Conservation (phyloP, 2,888 invertebrate species). For the Drosophila pegasa region DNA sequence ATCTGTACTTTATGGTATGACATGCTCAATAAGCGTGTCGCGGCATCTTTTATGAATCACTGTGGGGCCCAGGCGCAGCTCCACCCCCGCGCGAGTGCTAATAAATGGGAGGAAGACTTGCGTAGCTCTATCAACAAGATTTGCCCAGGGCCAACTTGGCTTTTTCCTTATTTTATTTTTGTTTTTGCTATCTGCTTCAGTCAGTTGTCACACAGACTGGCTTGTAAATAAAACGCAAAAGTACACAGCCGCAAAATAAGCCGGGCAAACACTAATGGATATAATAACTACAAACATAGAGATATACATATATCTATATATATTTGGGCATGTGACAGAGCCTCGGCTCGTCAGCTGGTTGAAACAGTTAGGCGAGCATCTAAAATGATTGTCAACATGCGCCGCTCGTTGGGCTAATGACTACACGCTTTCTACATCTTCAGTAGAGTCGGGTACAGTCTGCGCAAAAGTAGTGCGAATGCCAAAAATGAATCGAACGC, state of each 20-base stretch:
- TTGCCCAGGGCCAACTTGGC: conserved; percentile 47
- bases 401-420: conserved; percentile 65
- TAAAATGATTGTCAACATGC: conserved; percentile 53
- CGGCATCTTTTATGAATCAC: conserved; percentile 60
- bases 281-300: conserved; percentile 11
- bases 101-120: conserved; percentile 30
- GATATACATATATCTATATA: neutral
- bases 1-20: conserved; percentile 20
- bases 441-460: conserved; percentile 58
- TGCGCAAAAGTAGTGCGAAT: conserved; percentile 30
- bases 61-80: conserved; percentile 7
- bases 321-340: conserved; percentile 62
- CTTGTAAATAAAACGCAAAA: conserved; percentile 68
- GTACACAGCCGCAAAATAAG: conserved; percentile 61
- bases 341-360: conserved; percentile 53
- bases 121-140: conserved; percentile 54
- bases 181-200: conserved; percentile 52
- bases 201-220: conserved; percentile 51
- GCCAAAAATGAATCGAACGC: conserved; percentile 3
- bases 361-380: conserved; percentile 34
- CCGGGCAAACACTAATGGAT: conserved; percentile 51
- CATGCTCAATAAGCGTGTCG: conserved; percentile 64
- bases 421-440: conserved; percentile 68
- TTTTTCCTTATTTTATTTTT: conserved; percentile 10
- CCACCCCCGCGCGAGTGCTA: conserved; percentile 47